phyloP scores from a whole-genome alignment of 2,888 invertebrate genomes.

The Argyresthia albistria region DNA sequence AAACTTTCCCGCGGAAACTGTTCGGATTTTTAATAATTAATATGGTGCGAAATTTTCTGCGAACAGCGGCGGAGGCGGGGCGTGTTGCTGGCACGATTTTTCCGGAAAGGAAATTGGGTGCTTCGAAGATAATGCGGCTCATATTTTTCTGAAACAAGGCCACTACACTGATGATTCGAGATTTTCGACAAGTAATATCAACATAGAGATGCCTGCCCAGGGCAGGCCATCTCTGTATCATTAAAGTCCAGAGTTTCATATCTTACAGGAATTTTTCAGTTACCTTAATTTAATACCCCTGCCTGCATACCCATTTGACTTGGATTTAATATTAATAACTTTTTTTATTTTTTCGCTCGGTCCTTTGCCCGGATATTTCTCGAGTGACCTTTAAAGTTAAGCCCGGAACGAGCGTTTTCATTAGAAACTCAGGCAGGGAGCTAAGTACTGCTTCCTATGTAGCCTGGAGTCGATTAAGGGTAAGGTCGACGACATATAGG shows the following conservation, averaged over 20 bases:
- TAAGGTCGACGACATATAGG: background rate
- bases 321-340: background rate
- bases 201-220: too few relatives aligned
- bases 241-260: too few relatives aligned
- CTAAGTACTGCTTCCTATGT: background rate
- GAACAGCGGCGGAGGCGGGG: background rate
- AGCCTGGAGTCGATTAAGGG: background rate
- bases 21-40: conserved; percentile 19
- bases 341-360: background rate
- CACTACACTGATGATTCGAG: background rate
- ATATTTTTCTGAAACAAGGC: conserved; percentile 1
- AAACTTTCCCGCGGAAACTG: too few relatives aligned
- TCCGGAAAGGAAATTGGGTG: background rate
- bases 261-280: too few relatives aligned
- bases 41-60: conserved; percentile 9
- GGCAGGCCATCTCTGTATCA: too few relatives aligned
- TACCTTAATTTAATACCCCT: too few relatives aligned
- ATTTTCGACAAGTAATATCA: too few relatives aligned
- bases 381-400: background rate
- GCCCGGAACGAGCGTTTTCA: background rate
- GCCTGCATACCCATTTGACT: background rate
- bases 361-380: background rate
- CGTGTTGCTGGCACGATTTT: background rate
- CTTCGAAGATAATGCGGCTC: background rate
- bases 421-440: background rate